phyloP scores from a whole-genome alignment of 2,113 vertebrate genomes.

The Pollachius pollachius region DNA sequence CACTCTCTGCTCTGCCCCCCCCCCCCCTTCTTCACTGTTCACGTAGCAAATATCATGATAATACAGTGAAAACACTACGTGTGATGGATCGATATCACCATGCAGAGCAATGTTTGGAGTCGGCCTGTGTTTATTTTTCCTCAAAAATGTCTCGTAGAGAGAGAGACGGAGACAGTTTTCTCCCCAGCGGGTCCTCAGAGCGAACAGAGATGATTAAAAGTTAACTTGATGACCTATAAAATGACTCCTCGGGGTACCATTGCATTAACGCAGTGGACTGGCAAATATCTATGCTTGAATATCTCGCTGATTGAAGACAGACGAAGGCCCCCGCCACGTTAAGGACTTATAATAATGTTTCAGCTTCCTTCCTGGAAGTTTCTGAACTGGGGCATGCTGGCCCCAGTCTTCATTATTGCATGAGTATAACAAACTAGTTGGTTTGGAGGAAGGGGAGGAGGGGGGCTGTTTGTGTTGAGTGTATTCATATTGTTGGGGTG shows the following conservation, averaged over 20 bases:
- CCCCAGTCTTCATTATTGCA: not conserved
- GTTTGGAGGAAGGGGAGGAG: not conserved
- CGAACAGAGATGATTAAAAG: not conserved
- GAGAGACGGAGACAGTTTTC: not conserved
- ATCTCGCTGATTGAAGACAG: constrained; percentile 43
- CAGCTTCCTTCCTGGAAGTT: constrained; percentile 1
- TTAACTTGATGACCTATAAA: not conserved
- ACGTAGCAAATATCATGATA: too few species aligned
- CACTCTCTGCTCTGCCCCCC: constrained; percentile 12
- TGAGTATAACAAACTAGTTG: too few species aligned
- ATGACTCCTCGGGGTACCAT: not conserved
- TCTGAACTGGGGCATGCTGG: not conserved
- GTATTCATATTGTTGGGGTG: too few species aligned
- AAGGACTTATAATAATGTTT: constrained; percentile 26
- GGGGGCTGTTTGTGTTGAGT: too few species aligned
- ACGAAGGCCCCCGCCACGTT: constrained; percentile 25
- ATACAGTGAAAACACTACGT: not conserved
- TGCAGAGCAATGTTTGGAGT: not conserved
- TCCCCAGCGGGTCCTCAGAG: not conserved
- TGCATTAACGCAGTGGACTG: not conserved
- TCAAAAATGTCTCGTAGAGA: not conserved
- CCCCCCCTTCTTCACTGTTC: too few species aligned
- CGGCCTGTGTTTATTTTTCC: not conserved
- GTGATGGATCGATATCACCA: not conserved
- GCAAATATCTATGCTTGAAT: constrained; percentile 22